Base-by-base conservation (phyloP, 2,888 invertebrate genomes). In the Melieria picta region DNA sequence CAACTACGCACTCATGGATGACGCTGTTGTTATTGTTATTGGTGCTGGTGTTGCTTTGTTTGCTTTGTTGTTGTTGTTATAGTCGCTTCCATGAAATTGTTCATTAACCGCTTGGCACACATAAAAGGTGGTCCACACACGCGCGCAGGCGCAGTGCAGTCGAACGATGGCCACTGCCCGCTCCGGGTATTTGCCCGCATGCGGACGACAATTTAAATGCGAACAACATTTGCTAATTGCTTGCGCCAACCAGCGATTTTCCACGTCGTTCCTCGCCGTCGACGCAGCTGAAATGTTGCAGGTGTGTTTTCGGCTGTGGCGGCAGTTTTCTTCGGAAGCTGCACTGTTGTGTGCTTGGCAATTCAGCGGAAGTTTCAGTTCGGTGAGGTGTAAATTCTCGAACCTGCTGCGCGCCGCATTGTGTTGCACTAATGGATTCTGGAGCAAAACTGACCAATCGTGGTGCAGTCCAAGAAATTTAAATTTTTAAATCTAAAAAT, bases 351-450 rank as follows among this genome's bases (percentile, higher is more conserved):
- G 80, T 82, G 81, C 67, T 76, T 76, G 84, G 75, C 77, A 84
- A 81, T 82, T 82, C 82, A 75, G 72, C 76, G 77, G 80, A 82
- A 82, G 81, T 80, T 30, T 30, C 30, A 30, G 30, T 30, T 76
- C 75, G 71, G 67, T 77, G 73, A 81, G 78, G 84, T 83, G 82
- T 82, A 78, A 83, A 77, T 78, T 80, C 81, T 81, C 79, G 78
- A 80, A 80, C 79, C 76, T 78, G 30, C 30, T 30, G 30, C 30
- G 16, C 46, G 7, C 9, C 13, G 13, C 62, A 11, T 10, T 42
- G 7, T 4, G n/a, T 0, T 3, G 57, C 47, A 30, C 6, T 48
- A 56, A 7, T 45, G 13, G 30, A 66, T 42, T 48, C 30, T 43
- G 47, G 42, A 47, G 45, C 46, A 4, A 48, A 48, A 47, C 58